These are phyloP conservation scores for Tragulus kanchil DNA, from an alignment of 2,113 vertebrate genomes.

Conservation along the genomic window DNA sequence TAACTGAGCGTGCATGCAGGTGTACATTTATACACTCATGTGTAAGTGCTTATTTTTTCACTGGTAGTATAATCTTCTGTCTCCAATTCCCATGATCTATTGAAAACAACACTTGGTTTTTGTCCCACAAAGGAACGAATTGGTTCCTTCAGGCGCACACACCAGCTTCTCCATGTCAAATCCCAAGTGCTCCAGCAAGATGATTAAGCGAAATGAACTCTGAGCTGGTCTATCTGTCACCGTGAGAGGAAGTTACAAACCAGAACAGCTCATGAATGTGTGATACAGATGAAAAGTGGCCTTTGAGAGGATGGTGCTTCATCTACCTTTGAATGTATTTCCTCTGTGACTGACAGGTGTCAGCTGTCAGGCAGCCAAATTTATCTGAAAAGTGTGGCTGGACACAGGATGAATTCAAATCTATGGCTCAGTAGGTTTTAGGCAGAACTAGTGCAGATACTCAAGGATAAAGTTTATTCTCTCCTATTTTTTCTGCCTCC, in stretches of 20 bases:
- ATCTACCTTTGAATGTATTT: not conserved
- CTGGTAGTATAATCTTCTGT: not conserved
- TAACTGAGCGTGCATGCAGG: not conserved
- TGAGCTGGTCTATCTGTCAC: not conserved
- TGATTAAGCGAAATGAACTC: slow-evolving; percentile 32
- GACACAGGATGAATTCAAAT: not conserved
- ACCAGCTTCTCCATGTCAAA: not conserved
- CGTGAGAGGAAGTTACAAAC: not conserved
- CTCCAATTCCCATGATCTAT: not conserved
- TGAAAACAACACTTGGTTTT: slow-evolving; percentile 46
- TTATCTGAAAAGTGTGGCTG: not conserved
- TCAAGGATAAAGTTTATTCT: not conserved
- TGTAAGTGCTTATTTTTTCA: not conserved
- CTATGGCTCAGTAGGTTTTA: not conserved
- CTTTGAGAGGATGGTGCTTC: not conserved
- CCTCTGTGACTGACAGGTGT: not conserved
- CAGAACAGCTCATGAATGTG: not conserved
- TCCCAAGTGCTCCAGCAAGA: not conserved
- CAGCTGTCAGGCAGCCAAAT: not conserved
- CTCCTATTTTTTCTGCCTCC: not conserved
- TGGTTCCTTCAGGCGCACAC: not conserved
- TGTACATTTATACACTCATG: fast-evolving
- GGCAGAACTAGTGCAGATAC: not conserved
- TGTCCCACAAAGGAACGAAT: not conserved
- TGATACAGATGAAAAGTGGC: not conserved